phyloP scores from a whole-genome alignment of 2,113 vertebrate species.

The Psilopogon haemacephalus region DNA sequence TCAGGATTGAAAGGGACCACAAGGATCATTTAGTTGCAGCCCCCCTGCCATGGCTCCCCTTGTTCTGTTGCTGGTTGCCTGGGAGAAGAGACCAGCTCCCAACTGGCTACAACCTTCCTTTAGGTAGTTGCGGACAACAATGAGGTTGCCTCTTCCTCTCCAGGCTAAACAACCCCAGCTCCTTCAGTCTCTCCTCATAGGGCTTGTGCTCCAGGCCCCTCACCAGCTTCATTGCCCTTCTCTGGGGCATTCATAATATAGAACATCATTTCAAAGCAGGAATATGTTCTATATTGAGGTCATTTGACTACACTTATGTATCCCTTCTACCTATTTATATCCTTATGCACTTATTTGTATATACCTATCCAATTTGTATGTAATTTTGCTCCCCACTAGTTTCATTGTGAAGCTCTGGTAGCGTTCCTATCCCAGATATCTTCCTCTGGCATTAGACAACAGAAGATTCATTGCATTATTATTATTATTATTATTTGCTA shows the following conservation, averaged over 20 bases:
- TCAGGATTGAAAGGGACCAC: too few species aligned
- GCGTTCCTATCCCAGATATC: neutral
- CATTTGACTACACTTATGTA: neutral
- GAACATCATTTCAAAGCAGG: neutral
- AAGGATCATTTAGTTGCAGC: too few species aligned
- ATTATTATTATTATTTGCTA: conserved; percentile 21
- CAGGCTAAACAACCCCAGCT: too few species aligned
- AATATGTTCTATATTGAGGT: neutral
- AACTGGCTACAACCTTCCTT: too few species aligned
- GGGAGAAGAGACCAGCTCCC: too few species aligned
- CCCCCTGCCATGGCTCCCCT: too few species aligned
- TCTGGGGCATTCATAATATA: neutral
- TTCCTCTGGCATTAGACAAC: neutral
- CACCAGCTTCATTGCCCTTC: too few species aligned
- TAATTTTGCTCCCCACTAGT: neutral
- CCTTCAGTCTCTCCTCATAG: too few species aligned
- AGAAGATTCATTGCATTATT: neutral
- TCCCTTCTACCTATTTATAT: neutral
- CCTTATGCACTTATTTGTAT: neutral
- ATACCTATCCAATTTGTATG: neutral
- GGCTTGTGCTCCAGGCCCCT: too few species aligned
- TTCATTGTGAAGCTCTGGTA: neutral
- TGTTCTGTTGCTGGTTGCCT: too few species aligned
- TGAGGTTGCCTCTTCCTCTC: too few species aligned
- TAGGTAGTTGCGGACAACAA: too few species aligned